Conservation (phyloP, 2,113 vertebrate species). For the Amazona guildingii region DNA sequence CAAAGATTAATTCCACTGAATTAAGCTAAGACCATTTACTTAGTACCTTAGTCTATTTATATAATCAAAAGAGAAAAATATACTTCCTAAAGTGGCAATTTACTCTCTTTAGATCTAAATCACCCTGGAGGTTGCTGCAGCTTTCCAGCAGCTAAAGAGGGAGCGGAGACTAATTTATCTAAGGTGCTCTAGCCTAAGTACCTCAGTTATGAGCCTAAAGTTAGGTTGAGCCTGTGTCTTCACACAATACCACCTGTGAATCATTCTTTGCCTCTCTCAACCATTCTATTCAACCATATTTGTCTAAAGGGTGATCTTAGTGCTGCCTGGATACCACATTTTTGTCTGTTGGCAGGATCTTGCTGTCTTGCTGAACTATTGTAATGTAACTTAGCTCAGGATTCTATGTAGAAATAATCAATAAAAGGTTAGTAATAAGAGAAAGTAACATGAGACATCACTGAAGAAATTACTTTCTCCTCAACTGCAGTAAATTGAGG, state of each 20-base stretch:
- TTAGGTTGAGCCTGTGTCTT: neutral
- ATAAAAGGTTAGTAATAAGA: neutral
- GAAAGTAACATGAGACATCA: neutral
- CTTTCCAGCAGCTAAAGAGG: neutral
- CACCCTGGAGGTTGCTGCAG: neutral
- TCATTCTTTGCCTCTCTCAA: neutral
- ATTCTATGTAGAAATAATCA: neutral
- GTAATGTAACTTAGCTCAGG: neutral
- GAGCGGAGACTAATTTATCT: neutral
- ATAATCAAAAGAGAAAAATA: neutral
- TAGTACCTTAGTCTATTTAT: neutral
- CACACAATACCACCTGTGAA: neutral
- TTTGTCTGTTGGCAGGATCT: neutral
- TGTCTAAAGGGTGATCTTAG: neutral
- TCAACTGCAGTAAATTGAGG: neutral
- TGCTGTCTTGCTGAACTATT: neutral
- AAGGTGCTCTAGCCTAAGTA: neutral
- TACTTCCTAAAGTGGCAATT: neutral
- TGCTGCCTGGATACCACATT: neutral
- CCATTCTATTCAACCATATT: neutral
- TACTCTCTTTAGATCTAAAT: neutral
- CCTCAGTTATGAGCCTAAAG: neutral
- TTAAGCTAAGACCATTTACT: neutral
- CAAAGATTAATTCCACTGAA: neutral
- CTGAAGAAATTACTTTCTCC: neutral